Conservation (phyloP, 1,140 invertebrate species). For the Cydia splendana region DNA sequence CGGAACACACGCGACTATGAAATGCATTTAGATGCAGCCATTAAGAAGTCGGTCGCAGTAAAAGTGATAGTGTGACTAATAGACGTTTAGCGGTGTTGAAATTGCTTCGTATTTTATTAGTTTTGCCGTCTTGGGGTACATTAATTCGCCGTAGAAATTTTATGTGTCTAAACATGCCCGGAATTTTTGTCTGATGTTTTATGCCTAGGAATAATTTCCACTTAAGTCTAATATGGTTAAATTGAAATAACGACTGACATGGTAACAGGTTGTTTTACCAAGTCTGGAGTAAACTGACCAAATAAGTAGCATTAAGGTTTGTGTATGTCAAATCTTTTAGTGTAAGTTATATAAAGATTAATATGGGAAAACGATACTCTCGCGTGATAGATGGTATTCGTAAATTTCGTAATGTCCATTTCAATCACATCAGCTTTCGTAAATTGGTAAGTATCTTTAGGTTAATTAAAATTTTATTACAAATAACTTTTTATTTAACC, state of each 20-base stretch:
- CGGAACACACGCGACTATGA: conserved; percentile 13
- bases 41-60: conserved; percentile 2
- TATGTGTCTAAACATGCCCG: not conserved
- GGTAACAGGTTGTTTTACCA: no score
- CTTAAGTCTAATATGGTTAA: not conserved
- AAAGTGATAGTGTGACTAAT: conserved; percentile 21
- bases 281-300: not conserved
- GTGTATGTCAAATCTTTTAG: not conserved
- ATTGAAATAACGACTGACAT: not conserved
- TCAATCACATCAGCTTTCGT: no score
- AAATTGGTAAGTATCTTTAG: no score
- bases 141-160: not conserved
- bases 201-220: not conserved
- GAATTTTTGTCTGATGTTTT: not conserved
- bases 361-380: no score
- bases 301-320: not conserved
- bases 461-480: no score
- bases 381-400: no score
- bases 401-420: no score
- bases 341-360: not conserved
- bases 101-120: not conserved
- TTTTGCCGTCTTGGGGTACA: not conserved
- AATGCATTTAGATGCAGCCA: conserved; percentile 15
- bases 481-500: no score
- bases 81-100: conserved; percentile 1